Conservation (phyloP, 2,113 vertebrate species). For the Gallinago undulata region DNA sequence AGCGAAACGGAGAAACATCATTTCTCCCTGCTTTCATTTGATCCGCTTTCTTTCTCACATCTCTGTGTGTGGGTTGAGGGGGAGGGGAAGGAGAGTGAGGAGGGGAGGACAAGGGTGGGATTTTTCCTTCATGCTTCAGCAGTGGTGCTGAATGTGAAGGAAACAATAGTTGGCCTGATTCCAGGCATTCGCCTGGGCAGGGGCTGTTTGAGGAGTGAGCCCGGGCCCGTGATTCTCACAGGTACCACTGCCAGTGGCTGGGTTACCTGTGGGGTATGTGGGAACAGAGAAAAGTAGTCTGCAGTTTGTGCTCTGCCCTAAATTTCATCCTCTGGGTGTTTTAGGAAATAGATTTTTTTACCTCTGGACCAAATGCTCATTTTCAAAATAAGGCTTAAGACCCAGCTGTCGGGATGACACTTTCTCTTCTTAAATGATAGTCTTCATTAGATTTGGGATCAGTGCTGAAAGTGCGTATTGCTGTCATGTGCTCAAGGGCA, state of each 20-base stretch:
- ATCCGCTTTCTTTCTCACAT: conserved; percentile 52
- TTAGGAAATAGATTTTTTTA: neutral
- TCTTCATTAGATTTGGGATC: neutral
- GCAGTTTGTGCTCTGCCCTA: neutral
- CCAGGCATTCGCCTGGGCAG: conserved; percentile 41
- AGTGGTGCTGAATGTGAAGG: conserved; percentile 64
- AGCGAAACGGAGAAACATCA: neutral
- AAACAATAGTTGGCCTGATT: conserved; percentile 60
- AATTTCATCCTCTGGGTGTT: neutral
- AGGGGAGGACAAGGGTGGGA: conserved; percentile 51
- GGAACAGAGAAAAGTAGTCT: neutral
- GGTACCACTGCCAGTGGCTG: neutral
- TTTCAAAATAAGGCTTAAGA: neutral
- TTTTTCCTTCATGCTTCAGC: conserved; percentile 69
- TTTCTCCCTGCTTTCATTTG: conserved; percentile 23
- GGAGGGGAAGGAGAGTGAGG: conserved; percentile 22
- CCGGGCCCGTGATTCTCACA: neutral
- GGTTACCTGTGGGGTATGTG: neutral
- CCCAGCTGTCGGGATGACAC: neutral
- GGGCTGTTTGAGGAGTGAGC: neutral
- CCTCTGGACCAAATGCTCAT: neutral
- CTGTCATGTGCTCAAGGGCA: neutral
- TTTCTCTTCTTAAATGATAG: neutral
- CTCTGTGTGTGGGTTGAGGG: conserved; percentile 53
- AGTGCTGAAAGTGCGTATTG: neutral